phyloP scores from a whole-genome alignment of 2,888 invertebrate genomes.

The Lochmaea capreae region DNA sequence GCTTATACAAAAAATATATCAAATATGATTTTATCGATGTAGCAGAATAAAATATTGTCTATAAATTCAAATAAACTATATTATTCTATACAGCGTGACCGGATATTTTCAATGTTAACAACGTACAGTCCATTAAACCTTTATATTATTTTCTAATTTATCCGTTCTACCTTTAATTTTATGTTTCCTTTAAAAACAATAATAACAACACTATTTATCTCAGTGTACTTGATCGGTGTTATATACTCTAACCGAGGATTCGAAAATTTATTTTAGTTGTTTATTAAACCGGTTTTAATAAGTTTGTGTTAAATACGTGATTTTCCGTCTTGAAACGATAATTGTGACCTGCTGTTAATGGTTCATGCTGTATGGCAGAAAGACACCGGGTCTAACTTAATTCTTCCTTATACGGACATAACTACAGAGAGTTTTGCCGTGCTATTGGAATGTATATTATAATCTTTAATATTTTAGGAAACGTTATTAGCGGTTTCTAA shows the following conservation, averaged over 20 bases:
- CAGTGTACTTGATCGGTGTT: background rate
- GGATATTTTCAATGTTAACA: too few relatives aligned
- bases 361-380: constrained; percentile 2
- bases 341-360: constrained; percentile 13
- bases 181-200: background rate
- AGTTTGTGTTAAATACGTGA: background rate
- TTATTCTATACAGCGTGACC: too few relatives aligned
- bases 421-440: background rate
- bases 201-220: background rate
- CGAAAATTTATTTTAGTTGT: background rate
- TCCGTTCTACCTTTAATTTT: background rate
- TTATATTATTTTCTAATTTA: background rate
- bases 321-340: background rate
- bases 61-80: too few relatives aligned
- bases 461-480: too few relatives aligned
- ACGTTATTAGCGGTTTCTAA: too few relatives aligned
- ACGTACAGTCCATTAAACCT: background rate
- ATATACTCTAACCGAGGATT: background rate
- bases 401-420: background rate
- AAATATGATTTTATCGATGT: too few relatives aligned
- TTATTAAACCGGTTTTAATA: background rate
- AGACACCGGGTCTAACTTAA: constrained; percentile 16
- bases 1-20: too few relatives aligned
- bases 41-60: too few relatives aligned
- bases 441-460: background rate